phyloP scores from a whole-genome alignment of 1,140 invertebrate species.

The Phymorhynchus buccinoides region DNA sequence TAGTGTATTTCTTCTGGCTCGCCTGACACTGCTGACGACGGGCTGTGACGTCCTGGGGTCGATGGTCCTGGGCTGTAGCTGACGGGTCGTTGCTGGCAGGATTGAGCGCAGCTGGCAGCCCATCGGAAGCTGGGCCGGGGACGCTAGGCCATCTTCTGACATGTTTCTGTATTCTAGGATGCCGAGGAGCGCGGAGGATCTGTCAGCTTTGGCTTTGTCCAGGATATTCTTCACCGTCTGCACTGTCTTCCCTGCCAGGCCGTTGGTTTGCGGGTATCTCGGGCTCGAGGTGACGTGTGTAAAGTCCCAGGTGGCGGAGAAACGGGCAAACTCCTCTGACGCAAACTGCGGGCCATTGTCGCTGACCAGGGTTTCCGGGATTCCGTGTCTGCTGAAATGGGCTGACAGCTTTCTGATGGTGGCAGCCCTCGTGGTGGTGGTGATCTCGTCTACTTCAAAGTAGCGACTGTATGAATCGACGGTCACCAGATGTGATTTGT shows the following conservation, averaged over 20 bases:
- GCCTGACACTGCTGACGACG: neutral
- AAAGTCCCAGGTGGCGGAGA: conserved; percentile 6
- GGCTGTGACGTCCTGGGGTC: neutral
- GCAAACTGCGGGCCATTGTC: neutral
- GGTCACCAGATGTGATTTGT: neutral
- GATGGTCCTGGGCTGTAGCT: neutral
- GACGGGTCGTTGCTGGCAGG: neutral
- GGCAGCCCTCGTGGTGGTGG: neutral
- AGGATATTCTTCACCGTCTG: neutral
- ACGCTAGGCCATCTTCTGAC: neutral
- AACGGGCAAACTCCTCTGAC: neutral
- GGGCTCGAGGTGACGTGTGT: conserved; percentile 12
- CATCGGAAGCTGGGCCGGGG: conserved; percentile 1
- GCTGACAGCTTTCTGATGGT: neutral
- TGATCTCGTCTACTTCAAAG: neutral
- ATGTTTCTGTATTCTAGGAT: neutral
- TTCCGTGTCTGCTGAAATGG: neutral
- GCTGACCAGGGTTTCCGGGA: conserved; percentile 3
- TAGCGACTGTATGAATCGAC: neutral
- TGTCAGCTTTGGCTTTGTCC: neutral
- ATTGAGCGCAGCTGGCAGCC: neutral
- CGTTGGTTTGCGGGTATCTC: neutral
- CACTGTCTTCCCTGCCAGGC: neutral
- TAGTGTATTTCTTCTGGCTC: too few species aligned
- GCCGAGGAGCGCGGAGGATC: neutral